Evolutionary conservation across 2,113 vertebrate species (phyloP), one percentile per base, ranked within the genome.

Genomic region (Oreochromis niloticus): DNA sequence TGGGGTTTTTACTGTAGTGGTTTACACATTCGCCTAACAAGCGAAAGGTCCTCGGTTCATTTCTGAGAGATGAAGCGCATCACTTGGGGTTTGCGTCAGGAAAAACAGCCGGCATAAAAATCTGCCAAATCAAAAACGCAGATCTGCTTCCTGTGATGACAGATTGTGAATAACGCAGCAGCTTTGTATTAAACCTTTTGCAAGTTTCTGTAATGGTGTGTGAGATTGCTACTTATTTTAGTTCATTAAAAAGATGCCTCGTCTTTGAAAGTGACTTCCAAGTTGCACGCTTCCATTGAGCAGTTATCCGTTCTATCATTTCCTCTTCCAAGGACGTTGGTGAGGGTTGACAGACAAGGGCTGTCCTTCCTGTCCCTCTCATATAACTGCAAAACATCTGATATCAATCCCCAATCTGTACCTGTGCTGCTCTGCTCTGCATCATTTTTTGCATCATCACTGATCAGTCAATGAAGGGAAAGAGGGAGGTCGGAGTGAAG

Each of bases 291-390:
- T 36, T 80, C 71, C 22, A 12, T 0, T 5, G 68, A 30, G 54
- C 27, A 3, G 43, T 9, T 6, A 2, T 68, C 57, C 43, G 22
- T 9, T 7, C 46, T 78, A 85, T 78, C 81, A 17, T 83, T 82
- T 80, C 63, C 82, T 82, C 59, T n/a, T 71, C 30, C 85, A 88
- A 92, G 88, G 89, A 84, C 90, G 1, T 19, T 17, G 56, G 54
- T 24, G 14, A 85, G 85, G 80, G 85, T 80, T 22, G 75, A 63
- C 27, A 17, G 80, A 86, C 55, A 80, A 85, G 80, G 78, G 71
- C 86, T 39, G 87, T 78, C 71, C 88, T 92, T 88, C 87, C 92
- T 85, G 87, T 89, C 85, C 91, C 30, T 92, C 92, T 93, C 91
- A 39, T 75, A 88, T 92, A 85, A 92, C 91, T 32, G 12, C 73